These are phyloP conservation scores for Phenganax marumi DNA, from an alignment of 92 coral and sea anemone genomes.

Conservation along the genomic window DNA sequence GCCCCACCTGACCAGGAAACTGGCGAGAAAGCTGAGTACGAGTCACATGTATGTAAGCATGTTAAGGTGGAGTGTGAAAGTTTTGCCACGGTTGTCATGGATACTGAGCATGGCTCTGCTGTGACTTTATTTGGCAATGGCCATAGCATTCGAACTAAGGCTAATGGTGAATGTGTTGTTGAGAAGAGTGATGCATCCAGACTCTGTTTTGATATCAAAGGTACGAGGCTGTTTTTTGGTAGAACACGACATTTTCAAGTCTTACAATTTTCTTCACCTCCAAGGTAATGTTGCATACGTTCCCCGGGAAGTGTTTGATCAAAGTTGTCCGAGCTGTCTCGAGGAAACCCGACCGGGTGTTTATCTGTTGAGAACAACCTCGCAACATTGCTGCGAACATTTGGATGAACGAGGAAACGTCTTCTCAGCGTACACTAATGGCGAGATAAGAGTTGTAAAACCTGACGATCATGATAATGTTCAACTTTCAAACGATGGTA, in stretches of 20 bases:
- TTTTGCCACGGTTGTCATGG: constrained; percentile 83
- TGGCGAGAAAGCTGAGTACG: constrained; percentile 78
- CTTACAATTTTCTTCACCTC: background rate
- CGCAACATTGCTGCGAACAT: constrained; percentile 80
- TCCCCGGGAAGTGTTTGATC: constrained; percentile 55
- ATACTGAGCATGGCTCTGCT: constrained; percentile 69
- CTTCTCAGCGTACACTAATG: constrained; percentile 78
- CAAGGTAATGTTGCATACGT: constrained; percentile 45
- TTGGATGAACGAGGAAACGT: constrained; percentile 68
- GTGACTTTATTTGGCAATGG: constrained; percentile 90
- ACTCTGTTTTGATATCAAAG: constrained; percentile 70
- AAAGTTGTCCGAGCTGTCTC: constrained; percentile 39
- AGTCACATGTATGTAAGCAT: constrained; percentile 59
- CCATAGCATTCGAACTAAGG: constrained; percentile 68
- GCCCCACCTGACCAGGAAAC: constrained; percentile 83
- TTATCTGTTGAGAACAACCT: constrained; percentile 78
- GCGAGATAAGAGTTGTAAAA: constrained; percentile 52
- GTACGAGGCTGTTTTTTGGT: constrained; percentile 42
- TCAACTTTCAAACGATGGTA: constrained; percentile 12
- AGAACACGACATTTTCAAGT: background rate
- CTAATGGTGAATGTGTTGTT: constrained; percentile 77
- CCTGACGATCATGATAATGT: background rate
- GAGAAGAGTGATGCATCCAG: constrained; percentile 70
- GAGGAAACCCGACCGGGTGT: constrained; percentile 64
- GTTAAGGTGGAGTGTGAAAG: constrained; percentile 94